These are phyloP conservation scores for Caligus rogercresseyi DNA, from an alignment of 1,140 invertebrate species.

Conservation along the genomic window DNA sequence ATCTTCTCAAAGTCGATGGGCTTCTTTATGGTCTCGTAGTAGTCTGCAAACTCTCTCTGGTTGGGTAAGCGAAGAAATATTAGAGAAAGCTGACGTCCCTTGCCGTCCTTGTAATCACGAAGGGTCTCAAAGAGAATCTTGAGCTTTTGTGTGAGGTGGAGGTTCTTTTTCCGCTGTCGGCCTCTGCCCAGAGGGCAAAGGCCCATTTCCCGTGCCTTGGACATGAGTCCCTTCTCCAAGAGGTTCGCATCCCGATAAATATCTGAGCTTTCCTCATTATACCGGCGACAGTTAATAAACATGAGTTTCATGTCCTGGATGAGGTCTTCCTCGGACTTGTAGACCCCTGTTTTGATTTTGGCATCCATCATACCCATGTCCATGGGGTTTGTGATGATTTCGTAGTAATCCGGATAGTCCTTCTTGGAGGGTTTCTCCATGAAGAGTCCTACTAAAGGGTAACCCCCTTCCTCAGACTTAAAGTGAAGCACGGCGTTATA, in stretches of 20 bases:
- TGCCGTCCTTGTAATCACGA: constrained; percentile 42
- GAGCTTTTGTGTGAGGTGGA: constrained; percentile 3
- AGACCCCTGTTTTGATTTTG: constrained; percentile 49
- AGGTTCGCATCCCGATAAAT: constrained; percentile 85
- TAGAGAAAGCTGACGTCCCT: constrained; percentile 64
- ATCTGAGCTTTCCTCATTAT: constrained; percentile 85
- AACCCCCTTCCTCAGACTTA: constrained; percentile 82
- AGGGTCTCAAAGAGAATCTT: constrained; percentile 18
- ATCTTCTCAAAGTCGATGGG: constrained; percentile 96
- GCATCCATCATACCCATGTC: constrained; percentile 83
- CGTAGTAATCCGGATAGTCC: constrained; percentile 23
- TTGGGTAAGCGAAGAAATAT: constrained; percentile 73
- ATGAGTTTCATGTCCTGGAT: constrained; percentile 38
- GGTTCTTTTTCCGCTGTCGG: background rate
- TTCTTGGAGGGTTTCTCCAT: constrained; percentile 54
- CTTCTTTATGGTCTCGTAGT: constrained; percentile 66
- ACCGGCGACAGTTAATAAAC: constrained; percentile 87
- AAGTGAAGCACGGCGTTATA: constrained; percentile 65
- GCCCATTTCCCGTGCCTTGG: constrained; percentile 58
- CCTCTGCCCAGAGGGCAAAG: constrained; percentile 26
- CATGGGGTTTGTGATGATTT: constrained; percentile 79
- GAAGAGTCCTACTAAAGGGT: constrained; percentile 73
- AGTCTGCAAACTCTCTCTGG: constrained; percentile 21
- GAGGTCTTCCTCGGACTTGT: constrained; percentile 15
- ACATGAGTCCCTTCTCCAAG: constrained; percentile 62